Base-by-base conservation (phyloP, 35 echinoderm and acorn worm genomes). In the Lytechinus variegatus region DNA sequence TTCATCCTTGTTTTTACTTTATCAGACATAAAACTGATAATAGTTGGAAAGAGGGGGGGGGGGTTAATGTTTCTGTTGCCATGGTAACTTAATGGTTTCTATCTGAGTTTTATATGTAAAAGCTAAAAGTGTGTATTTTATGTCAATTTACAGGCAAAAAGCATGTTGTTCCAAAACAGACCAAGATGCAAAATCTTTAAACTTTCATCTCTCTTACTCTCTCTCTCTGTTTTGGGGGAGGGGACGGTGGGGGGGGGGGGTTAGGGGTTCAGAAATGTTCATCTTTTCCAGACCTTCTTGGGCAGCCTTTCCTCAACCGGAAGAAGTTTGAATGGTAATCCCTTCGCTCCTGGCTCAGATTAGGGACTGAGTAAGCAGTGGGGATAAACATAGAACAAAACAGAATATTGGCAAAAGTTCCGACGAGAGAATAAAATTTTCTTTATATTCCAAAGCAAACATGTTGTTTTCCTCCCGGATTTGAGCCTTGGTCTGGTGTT, bases 271-370 rank as follows among this genome's bases (percentile, higher is more conserved):
- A 79, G n/a, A 71, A 24, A 79, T 79, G 66, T 79, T 79, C 66
- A 19, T 24, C 66, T 24, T 79, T 19, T 79, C 66, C 66, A 24
- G 61, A 21, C 19, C 61, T 19, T 79, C 16, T 79, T 79, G 4
- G 24, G n/a, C 66, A 79, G 66, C 66, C 66, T 79, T 24, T 79
- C 8, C 66, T 79, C 21, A 5, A 79, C 66, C 66, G 66, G 66
- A 79, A 79, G 66, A 79, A 24, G 66, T 79, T 79, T 79, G 66
- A 79, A 79, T 79, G 19, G 66, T 79, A 79, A 79, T 79, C 66
- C 24, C 21, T 16, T 79, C 66, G 66, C 66, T 79, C 66, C 66
- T 79, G 66, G 66, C 66, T n/a, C 66, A 79, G 66, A 79, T 79
- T 79, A 79, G 66, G 16, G 66, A 79, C 66, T n/a, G 66, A 79